Percentiles rank a stretch among this genome's conserved stretches.
Conservation (phyloP, 2,113 vertebrate genomes). For the Rhineura floridana region DNA sequence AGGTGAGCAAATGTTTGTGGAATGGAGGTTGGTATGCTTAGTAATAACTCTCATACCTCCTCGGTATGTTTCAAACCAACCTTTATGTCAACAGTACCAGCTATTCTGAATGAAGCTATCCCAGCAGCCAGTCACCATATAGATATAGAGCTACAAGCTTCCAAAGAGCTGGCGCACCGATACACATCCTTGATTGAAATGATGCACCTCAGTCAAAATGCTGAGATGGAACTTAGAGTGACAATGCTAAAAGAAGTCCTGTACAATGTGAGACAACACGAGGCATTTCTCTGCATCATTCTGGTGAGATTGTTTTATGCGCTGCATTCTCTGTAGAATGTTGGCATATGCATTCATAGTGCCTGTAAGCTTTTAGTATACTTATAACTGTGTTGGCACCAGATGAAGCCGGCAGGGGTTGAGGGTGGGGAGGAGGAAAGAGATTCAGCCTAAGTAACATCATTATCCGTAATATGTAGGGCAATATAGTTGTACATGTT, state of each 20-base stretch:
- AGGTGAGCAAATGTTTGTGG: background rate
- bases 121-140: constrained; percentile 67
- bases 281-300: constrained; percentile 85
- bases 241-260: constrained; percentile 83
- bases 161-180: constrained; percentile 71
- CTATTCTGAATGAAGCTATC: constrained; percentile 77
- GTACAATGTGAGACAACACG: constrained; percentile 86
- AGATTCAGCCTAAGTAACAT: background rate
- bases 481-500: background rate
- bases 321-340: background rate
- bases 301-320: constrained; percentile 78
- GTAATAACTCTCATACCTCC: background rate
- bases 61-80: background rate
- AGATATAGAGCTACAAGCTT: constrained; percentile 70
- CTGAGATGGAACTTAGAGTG: constrained; percentile 12
- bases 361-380: background rate
- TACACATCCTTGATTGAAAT: constrained; percentile 87
- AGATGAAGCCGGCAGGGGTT: background rate
- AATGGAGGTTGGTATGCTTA: background rate
- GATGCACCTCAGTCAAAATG: constrained; percentile 22
- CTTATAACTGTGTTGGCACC: background rate
- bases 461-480: background rate
- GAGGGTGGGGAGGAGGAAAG: no score
- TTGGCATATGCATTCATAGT: background rate
- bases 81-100: constrained; percentile 78